These are phyloP conservation scores for Istiophorus platypterus DNA, from an alignment of 2,113 vertebrate genomes.

Conservation along the genomic window DNA sequence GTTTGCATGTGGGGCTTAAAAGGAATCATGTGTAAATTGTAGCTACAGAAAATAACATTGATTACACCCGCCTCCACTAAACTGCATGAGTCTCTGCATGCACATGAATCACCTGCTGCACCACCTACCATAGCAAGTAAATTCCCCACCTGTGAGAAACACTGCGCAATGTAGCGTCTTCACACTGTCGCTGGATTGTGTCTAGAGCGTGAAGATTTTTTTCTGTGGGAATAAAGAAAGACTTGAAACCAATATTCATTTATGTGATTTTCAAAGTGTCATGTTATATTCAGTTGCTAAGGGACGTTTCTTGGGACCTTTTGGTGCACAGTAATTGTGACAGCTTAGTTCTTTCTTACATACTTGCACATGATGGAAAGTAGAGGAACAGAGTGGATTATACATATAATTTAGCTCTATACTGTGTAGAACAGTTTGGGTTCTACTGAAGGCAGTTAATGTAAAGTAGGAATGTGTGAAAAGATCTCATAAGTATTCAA, in stretches of 20 bases:
- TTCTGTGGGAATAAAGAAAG: no score
- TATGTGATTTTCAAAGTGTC: not conserved
- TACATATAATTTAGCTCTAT: not conserved
- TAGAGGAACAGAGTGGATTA: not conserved
- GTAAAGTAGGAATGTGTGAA: conserved; percentile 17
- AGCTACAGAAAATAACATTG: no score
- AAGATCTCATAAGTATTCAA: conserved; percentile 19
- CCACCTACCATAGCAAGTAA: no score
- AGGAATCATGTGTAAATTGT: no score
- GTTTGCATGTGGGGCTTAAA: no score
- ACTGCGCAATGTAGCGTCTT: not conserved
- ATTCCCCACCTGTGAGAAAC: no score
- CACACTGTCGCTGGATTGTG: not conserved
- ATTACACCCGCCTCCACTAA: no score
- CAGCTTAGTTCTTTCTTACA: not conserved
- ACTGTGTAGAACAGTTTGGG: no score
- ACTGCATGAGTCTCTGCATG: no score
- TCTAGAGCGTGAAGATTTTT: no score
- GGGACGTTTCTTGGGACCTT: not conserved
- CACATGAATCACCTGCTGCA: no score
- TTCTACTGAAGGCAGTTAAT: no score
- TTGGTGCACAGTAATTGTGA: not conserved
- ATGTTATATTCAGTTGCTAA: not conserved
- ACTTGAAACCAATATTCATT: not conserved
- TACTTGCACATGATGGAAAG: not conserved